Base-by-base conservation (phyloP, 2,113 vertebrate genomes). In the Tiliqua scincoides region DNA sequence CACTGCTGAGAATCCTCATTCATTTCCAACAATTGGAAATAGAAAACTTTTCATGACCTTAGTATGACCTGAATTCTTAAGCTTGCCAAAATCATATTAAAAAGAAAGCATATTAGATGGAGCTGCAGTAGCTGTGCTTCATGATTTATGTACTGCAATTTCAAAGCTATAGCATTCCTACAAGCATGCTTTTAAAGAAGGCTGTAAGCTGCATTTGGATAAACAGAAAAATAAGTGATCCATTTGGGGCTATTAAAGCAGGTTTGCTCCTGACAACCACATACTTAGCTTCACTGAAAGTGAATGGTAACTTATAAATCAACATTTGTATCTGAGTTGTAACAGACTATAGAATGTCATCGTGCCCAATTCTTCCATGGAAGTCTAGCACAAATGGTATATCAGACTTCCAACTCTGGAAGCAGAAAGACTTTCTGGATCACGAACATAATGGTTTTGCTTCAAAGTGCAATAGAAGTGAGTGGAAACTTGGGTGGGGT, bases 161-260 rank as follows among this genome's bases (percentile, higher is more conserved):
- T 95, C 95, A 96, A 96, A 94, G 94, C 75, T 30, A 85, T 74
- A 94, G 79, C 93, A 93, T 94, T 91, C 87, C 91, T 89, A 89
- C 78, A 94, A 96, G 95, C 86, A 91, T 0, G 2, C 87, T 96
- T 96, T 96, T 94, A 95, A 48, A 96, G 95, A 95, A 91, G 85
- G 90, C 90, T 91, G 79, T 91, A 95, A 96, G 93, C 87, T 85
- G 86, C 82, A 89, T 90, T 94, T 91, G 93, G 89, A 91, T 93
- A 92, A 94, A 94, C 79, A 93, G 91, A 85, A 96, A 94, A 95
- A 94, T 89, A 96, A 96, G 90, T 94, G 92, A 93, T 93, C 91
- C 88, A 93, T 95, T 94, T 95, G 11, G 9, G 89, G 86, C 89
- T 85, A 95, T 95, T 96, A 95, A 87, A 91, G 89, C 84, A 83